Percentiles rank a stretch among this genome's conserved stretches.
phyloP scores from a whole-genome alignment of 2,888 invertebrate genomes.

The Eudemis profundana region DNA sequence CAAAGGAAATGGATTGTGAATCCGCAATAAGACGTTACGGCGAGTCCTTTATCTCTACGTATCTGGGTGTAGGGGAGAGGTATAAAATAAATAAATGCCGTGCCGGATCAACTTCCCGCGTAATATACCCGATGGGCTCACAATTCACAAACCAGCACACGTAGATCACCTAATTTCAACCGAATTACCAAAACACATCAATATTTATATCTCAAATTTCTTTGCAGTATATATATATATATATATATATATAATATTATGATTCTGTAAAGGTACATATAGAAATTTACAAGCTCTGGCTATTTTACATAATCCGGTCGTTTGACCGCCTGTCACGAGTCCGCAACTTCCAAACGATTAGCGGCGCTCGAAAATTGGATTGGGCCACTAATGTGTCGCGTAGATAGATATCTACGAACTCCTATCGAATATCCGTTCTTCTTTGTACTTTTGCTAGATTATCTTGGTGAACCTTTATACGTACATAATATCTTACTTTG shows the following conservation, averaged over 20 bases:
- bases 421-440: background rate
- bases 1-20: constrained; percentile 61
- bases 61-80: constrained; percentile 55
- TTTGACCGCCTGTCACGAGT: constrained; percentile 34
- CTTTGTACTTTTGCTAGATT: background rate
- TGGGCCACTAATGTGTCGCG: constrained; percentile 22
- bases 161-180: background rate
- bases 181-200: background rate
- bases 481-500: no score
- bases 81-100: constrained; percentile 50
- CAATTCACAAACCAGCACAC: no score
- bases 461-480: background rate
- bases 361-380: constrained; percentile 22
- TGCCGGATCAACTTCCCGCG: constrained; percentile 37
- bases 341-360: constrained; percentile 33
- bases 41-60: constrained; percentile 58
- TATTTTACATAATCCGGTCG: constrained; percentile 31
- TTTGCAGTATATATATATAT: no score
- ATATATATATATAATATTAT: no score
- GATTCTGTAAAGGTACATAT: no score
- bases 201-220: no score
- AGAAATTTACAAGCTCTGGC: constrained; percentile 17
- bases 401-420: constrained; percentile 15
- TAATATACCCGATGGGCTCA: constrained; percentile 26
- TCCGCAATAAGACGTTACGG: constrained; percentile 59